A percentile compares a stretch with the other conserved stretches of the same genome.
Evolutionary conservation across 2,113 vertebrate species (phyloP).

Genomic region (Stigmatopora argus): DNA sequence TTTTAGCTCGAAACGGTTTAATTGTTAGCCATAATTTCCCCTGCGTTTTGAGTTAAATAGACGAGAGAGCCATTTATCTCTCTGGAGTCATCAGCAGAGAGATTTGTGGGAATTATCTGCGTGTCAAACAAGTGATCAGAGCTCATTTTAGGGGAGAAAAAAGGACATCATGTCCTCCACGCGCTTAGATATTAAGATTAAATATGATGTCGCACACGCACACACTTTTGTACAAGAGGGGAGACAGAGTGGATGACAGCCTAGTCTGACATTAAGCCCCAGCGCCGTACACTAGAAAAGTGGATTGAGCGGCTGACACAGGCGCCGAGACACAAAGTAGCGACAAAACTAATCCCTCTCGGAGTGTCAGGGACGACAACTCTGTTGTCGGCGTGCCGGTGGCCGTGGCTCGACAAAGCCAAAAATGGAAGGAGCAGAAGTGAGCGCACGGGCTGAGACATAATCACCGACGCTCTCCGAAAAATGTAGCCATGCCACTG

Average conservation of each 20-base stretch:
- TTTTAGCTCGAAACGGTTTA: constrained; percentile 65
- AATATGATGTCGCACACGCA: constrained; percentile 11
- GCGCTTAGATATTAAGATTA: constrained; percentile 35
- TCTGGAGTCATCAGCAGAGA: background rate
- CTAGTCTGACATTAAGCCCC: constrained; percentile 60
- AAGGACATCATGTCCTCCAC: constrained; percentile 17
- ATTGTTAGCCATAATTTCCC: constrained; percentile 66
- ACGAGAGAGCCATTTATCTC: constrained; percentile 7
- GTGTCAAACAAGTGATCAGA: constrained; percentile 14
- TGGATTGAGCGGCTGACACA: constrained; percentile 61
- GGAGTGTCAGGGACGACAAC: constrained; percentile 49
- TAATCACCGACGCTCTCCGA: background rate
- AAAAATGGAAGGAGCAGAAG: constrained; percentile 19
- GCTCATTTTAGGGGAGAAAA: background rate
- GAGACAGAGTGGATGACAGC: constrained; percentile 58
- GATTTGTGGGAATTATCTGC: constrained; percentile 10
- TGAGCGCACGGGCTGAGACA: background rate
- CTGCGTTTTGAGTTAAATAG: constrained; percentile 56
- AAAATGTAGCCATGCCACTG: background rate
- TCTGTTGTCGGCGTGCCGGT: constrained; percentile 19
- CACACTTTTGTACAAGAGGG: constrained; percentile 14
- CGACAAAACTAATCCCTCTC: constrained; percentile 62
- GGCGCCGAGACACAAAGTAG: constrained; percentile 58
- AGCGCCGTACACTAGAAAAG: constrained; percentile 52
- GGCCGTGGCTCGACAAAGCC: constrained; percentile 27